These are phyloP conservation scores for Argentina silus DNA, from an alignment of 2,797 vertebrate species.

Conservation along the genomic window DNA sequence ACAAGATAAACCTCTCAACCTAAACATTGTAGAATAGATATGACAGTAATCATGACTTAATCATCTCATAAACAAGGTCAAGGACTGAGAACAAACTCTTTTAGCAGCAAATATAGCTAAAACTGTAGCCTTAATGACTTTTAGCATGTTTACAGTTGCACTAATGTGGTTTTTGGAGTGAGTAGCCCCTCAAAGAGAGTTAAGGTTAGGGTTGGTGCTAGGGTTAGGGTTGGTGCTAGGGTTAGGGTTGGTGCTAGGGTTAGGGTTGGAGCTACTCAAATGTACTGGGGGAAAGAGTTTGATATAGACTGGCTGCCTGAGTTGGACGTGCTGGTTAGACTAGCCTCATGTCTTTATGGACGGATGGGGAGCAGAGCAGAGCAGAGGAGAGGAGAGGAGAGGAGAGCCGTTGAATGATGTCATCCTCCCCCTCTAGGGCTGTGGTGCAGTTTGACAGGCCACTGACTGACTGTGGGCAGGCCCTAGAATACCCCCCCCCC, in stretches of 20 bases:
- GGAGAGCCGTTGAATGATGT: conserved; percentile 21
- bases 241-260: too few relatives aligned
- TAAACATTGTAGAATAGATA: neutral
- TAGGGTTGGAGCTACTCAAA: too few relatives aligned
- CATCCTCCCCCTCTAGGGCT: conserved; percentile 20
- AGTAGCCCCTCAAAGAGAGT: neutral
- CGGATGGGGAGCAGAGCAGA: conserved; percentile 3
- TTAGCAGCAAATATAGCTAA: neutral
- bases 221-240: too few relatives aligned
- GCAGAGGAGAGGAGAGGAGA: conserved; percentile 18
- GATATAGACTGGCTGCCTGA: neutral
- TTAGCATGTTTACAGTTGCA: neutral
- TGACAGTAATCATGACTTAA: neutral
- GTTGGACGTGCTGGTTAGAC: neutral
- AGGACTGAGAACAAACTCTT: neutral
- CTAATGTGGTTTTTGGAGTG: neutral
- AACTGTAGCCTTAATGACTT: neutral
- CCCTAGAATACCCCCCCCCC: conserved; percentile 20
- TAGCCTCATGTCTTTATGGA: conserved; percentile 1
- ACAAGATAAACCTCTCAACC: neutral
- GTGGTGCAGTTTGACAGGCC: conserved; percentile 35
- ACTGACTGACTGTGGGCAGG: conserved; percentile 32
- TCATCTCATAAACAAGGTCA: neutral
- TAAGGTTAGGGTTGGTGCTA: neutral
- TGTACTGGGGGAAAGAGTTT: too few relatives aligned